phyloP scores from a whole-genome alignment of 2,113 vertebrate genomes.

The Lampris megalopsis region DNA sequence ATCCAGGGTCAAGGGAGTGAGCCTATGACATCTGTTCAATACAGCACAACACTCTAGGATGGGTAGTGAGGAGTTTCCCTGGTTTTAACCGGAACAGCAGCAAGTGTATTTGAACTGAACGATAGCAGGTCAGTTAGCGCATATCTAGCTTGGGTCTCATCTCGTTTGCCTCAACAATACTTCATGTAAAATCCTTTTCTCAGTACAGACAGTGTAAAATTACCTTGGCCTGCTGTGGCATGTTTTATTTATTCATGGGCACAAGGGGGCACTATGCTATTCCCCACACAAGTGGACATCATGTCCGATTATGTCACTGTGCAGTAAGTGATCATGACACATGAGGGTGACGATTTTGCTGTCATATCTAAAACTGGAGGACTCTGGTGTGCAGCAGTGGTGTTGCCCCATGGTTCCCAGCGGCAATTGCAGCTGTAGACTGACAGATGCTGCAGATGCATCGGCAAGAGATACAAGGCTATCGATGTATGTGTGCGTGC shows the following conservation, averaged over 20 bases:
- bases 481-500: slow-evolving; percentile 32
- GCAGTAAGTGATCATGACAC: slow-evolving; percentile 35
- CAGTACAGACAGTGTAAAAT: not conserved
- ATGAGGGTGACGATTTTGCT: slow-evolving; percentile 12
- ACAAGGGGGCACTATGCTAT: slow-evolving; percentile 58
- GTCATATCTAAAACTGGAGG: slow-evolving; percentile 24
- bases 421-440: slow-evolving; percentile 33
- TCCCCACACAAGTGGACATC: not conserved
- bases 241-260: slow-evolving; percentile 40
- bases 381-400: not conserved
- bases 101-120: no score
- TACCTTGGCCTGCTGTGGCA: not conserved
- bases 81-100: no score
- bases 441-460: slow-evolving; percentile 61
- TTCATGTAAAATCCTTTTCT: no score
- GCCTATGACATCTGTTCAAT: no score
- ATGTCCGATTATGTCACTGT: slow-evolving; percentile 10
- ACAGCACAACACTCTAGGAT: no score
- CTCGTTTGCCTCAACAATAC: no score
- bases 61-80: no score
- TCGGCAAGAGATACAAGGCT: slow-evolving; percentile 14
- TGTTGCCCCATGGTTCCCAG: slow-evolving; percentile 15
- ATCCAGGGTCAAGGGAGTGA: no score
- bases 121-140: no score
- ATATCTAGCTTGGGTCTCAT: no score